phyloP scores from a whole-genome alignment of 1,140 invertebrate genomes.

The Leptestheria dahalacensis region DNA sequence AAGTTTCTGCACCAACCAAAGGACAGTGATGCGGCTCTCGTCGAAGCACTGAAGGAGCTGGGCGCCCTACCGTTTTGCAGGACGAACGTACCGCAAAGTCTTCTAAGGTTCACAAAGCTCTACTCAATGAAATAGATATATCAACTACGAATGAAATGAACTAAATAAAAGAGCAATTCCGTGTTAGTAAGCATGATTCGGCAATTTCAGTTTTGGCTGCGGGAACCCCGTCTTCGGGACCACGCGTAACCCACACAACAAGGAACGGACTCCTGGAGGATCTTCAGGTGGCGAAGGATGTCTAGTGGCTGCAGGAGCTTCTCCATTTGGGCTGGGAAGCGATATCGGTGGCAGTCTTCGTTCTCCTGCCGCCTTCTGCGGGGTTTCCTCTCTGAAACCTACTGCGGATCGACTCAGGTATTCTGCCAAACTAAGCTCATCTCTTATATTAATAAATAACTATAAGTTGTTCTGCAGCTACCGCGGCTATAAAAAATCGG shows the following conservation, averaged over 20 bases:
- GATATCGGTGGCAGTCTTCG: conserved; percentile 45
- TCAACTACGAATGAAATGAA: no score
- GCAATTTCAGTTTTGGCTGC: conserved; percentile 25
- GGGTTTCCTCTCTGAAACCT: conserved; percentile 37
- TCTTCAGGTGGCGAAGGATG: conserved; percentile 26
- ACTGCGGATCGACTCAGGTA: conserved; percentile 21
- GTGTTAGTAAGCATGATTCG: no score
- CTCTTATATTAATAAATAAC: no score
- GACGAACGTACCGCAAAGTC: conserved; percentile 33
- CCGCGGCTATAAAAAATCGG: background rate
- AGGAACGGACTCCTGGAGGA: conserved; percentile 26
- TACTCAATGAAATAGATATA: no score
- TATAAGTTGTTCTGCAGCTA: conserved; percentile 2
- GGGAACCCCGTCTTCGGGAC: conserved; percentile 34
- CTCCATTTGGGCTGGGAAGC: conserved; percentile 31
- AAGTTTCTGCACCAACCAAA: conserved; percentile 26
- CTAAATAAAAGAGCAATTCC: no score
- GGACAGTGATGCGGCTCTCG: conserved; percentile 24
- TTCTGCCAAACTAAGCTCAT: no score
- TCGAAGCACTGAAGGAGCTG: conserved; percentile 20
- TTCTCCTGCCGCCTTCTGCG: conserved; percentile 42
- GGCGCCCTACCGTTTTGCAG: conserved; percentile 32
- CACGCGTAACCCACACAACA: conserved; percentile 29
- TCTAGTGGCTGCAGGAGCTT: conserved; percentile 30
- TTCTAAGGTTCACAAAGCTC: no score